These are phyloP conservation scores for Drosophila anceps DNA, from an alignment of 2,888 invertebrate genomes.

Conservation along the genomic window DNA sequence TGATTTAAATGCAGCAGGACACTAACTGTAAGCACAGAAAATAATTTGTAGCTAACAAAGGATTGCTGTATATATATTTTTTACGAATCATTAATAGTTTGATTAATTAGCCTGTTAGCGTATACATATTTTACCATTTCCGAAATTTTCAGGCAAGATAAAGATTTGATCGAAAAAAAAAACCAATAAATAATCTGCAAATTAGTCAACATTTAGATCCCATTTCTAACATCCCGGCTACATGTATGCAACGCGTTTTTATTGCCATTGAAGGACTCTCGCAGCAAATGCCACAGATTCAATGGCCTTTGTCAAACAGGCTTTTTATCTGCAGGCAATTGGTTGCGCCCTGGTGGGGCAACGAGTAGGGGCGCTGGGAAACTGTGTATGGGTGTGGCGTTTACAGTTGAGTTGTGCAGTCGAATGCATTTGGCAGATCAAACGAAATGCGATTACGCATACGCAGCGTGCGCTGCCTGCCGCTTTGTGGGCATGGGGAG, in stretches of 20 bases:
- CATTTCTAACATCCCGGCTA: neutral
- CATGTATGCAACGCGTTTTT: conserved; percentile 2
- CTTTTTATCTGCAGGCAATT: conserved; percentile 27
- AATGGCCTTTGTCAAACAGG: conserved; percentile 17
- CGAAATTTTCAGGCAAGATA: neutral
- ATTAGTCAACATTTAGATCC: conserved; percentile 1
- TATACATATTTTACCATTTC: no score
- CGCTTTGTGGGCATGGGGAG: conserved; percentile 1
- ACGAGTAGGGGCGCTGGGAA: no score
- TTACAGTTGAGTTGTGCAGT: conserved; percentile 50
- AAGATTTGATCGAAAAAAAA: neutral
- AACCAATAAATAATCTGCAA: neutral
- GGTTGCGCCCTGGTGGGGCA: neutral
- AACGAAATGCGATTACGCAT: conserved; percentile 64
- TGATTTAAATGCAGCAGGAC: no score
- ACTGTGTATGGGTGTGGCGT: conserved; percentile 17
- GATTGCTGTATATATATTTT: no score
- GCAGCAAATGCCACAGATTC: neutral
- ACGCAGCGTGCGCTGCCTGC: conserved; percentile 28
- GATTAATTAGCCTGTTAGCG: no score
- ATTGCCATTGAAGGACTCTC: conserved; percentile 1
- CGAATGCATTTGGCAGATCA: conserved; percentile 60
- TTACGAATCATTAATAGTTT: no score
- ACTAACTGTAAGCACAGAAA: no score
- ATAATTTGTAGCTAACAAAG: no score